These are phyloP conservation scores for Tethea ocularis DNA, from an alignment of 2,888 invertebrate genomes.

Conservation along the genomic window DNA sequence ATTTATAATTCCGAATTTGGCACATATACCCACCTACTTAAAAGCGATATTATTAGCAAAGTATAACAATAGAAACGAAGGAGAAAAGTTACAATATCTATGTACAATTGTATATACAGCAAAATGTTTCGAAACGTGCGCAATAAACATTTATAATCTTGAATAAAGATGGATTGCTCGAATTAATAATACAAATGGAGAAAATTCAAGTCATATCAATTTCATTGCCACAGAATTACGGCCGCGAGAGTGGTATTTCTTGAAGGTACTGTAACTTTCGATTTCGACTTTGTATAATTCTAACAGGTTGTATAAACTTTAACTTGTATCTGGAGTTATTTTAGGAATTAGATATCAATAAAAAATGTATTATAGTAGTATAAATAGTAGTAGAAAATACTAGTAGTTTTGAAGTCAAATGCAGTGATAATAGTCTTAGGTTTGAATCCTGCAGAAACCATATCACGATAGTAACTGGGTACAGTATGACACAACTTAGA, in stretches of 20 bases:
- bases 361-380: too few species aligned
- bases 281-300: neutral
- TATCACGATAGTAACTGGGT: too few species aligned
- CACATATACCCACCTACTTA: neutral
- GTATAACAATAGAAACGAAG: too few species aligned
- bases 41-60: neutral
- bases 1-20: neutral
- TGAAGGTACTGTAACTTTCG: slow-evolving; percentile 1
- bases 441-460: too few species aligned
- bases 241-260: neutral
- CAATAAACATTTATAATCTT: neutral
- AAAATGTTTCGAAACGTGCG: too few species aligned
- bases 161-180: neutral
- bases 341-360: neutral
- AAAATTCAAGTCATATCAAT: slow-evolving; percentile 2
- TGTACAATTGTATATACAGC: too few species aligned
- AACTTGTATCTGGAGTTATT: neutral
- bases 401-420: too few species aligned
- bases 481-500: too few species aligned
- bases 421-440: too few species aligned
- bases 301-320: neutral
- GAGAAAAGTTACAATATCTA: too few species aligned
- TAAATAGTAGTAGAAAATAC: too few species aligned
- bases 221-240: slow-evolving; percentile 1
- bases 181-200: neutral